Percentiles rank a stretch among this genome's conserved stretches.
phyloP scores from a whole-genome alignment of 2,113 vertebrate genomes.

The Phylloscopus trochiloides region DNA sequence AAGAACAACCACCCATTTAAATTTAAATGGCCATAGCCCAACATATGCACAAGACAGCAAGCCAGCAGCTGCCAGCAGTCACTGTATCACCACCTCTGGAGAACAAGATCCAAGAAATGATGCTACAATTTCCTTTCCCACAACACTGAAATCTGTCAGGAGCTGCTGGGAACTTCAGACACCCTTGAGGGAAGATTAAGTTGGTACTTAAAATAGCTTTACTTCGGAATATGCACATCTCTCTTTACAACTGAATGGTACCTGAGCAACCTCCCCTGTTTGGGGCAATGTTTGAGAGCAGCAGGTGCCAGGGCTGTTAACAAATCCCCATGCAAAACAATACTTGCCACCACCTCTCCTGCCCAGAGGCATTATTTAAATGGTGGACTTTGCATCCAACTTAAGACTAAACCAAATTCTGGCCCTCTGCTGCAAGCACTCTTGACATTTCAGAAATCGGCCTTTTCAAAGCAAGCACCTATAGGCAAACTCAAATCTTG shows the following conservation, averaged over 20 bases:
- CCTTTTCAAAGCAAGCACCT: not conserved
- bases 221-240: slow-evolving; percentile 9
- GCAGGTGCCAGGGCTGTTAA: not conserved
- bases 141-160: not conserved
- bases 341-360: not conserved
- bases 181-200: not conserved
- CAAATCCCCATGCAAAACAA: slow-evolving; percentile 36
- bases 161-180: not conserved
- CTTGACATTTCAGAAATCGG: not conserved
- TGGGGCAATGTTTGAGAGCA: not conserved
- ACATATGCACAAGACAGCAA: not conserved
- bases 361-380: not conserved
- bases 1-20: not conserved
- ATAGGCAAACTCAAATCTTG: not conserved
- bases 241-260: slow-evolving; percentile 41
- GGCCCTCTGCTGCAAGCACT: not conserved
- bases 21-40: not conserved
- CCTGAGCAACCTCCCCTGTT: not conserved
- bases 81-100: not conserved
- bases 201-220: not conserved
- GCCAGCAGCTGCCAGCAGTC: not conserved
- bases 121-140: not conserved
- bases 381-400: not conserved
- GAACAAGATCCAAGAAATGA: not conserved
- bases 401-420: not conserved